Evolutionary conservation across 2,113 vertebrate genomes (phyloP).

Genomic region (Zonotrichia leucophrys): DNA sequence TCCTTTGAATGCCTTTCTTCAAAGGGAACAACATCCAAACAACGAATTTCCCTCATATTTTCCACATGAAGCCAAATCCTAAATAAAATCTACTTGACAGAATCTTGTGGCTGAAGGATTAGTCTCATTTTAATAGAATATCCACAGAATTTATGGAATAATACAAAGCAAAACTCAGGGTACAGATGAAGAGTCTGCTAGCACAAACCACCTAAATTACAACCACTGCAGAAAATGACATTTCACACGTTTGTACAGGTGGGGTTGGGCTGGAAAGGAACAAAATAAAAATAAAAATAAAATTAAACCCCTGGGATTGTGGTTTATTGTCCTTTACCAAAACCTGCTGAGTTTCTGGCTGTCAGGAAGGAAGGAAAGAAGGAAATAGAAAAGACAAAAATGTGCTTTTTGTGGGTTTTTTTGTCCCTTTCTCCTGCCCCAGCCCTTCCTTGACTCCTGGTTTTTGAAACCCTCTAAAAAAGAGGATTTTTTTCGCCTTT

Average conservation of each 20-base stretch:
- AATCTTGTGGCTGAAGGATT: neutral
- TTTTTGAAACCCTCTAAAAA: neutral
- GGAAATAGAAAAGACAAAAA: slow-evolving; percentile 9
- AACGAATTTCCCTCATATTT: neutral
- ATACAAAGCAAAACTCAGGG: slow-evolving; percentile 34
- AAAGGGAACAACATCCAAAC: neutral
- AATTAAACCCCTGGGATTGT: neutral
- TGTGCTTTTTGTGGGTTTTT: slow-evolving; percentile 15
- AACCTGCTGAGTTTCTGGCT: slow-evolving; percentile 10
- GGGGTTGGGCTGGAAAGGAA: neutral
- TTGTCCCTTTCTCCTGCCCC: neutral
- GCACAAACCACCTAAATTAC: slow-evolving; percentile 45
- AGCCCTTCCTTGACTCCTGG: neutral
- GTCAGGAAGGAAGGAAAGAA: neutral
- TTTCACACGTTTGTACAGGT: neutral
- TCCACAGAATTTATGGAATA: slow-evolving; percentile 41
- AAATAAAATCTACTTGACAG: neutral
- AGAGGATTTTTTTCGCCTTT: neutral
- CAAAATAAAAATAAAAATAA: neutral
- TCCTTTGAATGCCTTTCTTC: neutral
- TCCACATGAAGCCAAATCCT: neutral
- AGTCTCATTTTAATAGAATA: slow-evolving; percentile 63
- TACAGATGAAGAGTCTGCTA: slow-evolving; percentile 20
- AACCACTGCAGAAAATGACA: slow-evolving; percentile 37
- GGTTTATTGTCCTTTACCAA: neutral